These are phyloP conservation scores for Eptatretus burgeri DNA, from an alignment of 2,113 vertebrate genomes.

Conservation along the genomic window DNA sequence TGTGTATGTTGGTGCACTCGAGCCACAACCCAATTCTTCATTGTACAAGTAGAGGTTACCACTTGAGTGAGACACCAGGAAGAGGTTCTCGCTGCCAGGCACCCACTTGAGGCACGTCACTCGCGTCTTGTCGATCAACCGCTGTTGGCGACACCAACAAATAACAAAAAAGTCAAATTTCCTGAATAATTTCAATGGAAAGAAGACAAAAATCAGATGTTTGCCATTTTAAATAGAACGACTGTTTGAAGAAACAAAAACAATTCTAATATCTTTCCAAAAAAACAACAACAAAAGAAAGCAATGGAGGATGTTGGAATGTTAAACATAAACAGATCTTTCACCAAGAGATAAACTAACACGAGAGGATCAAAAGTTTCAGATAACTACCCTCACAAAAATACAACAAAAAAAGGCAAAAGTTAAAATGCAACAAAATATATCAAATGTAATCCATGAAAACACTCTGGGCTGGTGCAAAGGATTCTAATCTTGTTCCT, in stretches of 20 bases:
- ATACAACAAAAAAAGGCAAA: too few relatives aligned
- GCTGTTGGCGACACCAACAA: constrained; percentile 30
- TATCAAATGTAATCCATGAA: too few relatives aligned
- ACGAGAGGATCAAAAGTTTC: too few relatives aligned
- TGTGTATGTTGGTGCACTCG: constrained; percentile 87
- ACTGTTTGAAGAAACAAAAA: background rate
- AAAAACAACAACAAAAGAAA: too few relatives aligned
- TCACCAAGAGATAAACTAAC: too few relatives aligned
- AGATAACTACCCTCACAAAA: too few relatives aligned
- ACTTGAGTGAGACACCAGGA: constrained; percentile 84
- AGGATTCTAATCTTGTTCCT: too few relatives aligned
- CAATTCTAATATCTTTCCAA: too few relatives aligned
- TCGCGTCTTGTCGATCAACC: constrained; percentile 94
- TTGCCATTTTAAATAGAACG: background rate
- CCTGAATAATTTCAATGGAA: background rate
- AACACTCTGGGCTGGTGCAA: too few relatives aligned
- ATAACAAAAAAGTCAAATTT: constrained; percentile 8
- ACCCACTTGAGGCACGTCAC: constrained; percentile 97
- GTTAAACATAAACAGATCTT: too few relatives aligned
- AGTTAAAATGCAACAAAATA: too few relatives aligned
- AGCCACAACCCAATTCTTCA: constrained; percentile 80
- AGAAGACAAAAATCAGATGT: background rate
- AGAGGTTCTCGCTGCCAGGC: constrained; percentile 85
- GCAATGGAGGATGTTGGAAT: too few relatives aligned
- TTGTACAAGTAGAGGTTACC: constrained; percentile 96